Conservation (phyloP, 2,888 invertebrate species). For the Unio pictorum region DNA sequence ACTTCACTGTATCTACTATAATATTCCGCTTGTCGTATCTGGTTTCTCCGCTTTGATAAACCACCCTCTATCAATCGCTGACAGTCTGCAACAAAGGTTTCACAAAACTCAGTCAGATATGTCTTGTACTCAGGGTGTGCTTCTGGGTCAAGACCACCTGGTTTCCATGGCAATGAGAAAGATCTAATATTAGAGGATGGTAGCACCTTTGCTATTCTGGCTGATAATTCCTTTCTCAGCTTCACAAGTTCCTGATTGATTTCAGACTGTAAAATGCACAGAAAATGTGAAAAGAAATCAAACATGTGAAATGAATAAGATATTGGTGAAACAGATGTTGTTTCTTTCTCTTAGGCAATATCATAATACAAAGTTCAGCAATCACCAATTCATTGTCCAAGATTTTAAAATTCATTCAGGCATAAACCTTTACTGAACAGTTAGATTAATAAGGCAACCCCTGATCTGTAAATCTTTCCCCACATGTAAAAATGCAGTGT, state of each 20-base stretch:
- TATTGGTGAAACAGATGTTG: too few relatives aligned
- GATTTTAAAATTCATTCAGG: too few relatives aligned
- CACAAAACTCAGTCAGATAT: conserved; percentile 56
- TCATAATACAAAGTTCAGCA: too few relatives aligned
- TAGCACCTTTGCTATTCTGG: conserved; percentile 32
- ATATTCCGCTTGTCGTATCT: conserved; percentile 49
- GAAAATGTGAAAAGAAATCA: neutral
- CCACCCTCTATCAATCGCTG: conserved; percentile 43
- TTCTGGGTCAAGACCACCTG: conserved; percentile 50
- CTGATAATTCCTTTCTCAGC: conserved; percentile 28
- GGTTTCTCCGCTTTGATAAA: conserved; percentile 20
- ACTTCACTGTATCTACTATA: conserved; percentile 58
- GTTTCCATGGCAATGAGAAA: conserved; percentile 41
- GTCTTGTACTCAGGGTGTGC: conserved; percentile 37
- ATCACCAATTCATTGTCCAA: too few relatives aligned
- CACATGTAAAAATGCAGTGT: too few relatives aligned
- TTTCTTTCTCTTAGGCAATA: neutral
- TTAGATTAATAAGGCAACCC: too few relatives aligned
- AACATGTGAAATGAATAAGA: neutral
- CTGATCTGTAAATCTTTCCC: too few relatives aligned
- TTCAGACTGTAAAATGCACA: conserved; percentile 25
- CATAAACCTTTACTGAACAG: too few relatives aligned
- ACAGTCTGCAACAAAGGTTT: conserved; percentile 45
- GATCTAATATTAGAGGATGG: conserved; percentile 17
- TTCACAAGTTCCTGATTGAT: conserved; percentile 41